Evolutionary conservation across 2,113 vertebrate species (phyloP).

Genomic region (Mormoops blainvillei): DNA sequence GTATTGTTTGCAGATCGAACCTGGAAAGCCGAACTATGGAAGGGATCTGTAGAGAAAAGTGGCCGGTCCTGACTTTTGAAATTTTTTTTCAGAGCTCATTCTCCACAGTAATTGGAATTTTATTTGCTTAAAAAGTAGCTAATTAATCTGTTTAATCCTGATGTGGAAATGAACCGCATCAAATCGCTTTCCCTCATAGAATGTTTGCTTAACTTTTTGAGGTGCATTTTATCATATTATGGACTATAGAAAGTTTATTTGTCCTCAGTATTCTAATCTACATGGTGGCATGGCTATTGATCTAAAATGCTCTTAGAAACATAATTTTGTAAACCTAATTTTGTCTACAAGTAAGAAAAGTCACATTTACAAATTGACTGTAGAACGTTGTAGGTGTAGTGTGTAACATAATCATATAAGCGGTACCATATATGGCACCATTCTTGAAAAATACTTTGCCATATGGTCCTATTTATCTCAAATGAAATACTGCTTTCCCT

Average conservation of each 20-base stretch:
- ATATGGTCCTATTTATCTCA: neutral
- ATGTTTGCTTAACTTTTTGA: conserved; percentile 49
- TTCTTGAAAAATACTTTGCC: neutral
- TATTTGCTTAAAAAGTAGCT: conserved; percentile 47
- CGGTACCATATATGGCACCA: neutral
- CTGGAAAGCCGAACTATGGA: neutral
- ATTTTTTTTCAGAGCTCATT: neutral
- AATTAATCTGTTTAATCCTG: conserved; percentile 63
- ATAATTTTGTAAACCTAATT: neutral
- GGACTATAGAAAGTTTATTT: neutral
- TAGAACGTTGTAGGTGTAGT: neutral
- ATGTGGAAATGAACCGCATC: conserved; percentile 52
- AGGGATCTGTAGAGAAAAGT: neutral
- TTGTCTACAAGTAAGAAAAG: neutral
- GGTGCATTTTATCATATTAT: conserved; percentile 26
- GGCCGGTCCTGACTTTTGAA: neutral
- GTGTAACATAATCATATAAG: neutral
- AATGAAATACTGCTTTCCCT: neutral
- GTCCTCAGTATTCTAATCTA: neutral
- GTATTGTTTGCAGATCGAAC: neutral
- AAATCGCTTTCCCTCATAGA: conserved; percentile 22
- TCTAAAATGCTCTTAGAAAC: neutral
- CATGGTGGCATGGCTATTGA: neutral
- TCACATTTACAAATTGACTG: neutral
- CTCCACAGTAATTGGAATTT: neutral